Evolutionary conservation across 2,888 invertebrate species (phyloP).

Genomic region (Ganaspis brasiliensis): DNA sequence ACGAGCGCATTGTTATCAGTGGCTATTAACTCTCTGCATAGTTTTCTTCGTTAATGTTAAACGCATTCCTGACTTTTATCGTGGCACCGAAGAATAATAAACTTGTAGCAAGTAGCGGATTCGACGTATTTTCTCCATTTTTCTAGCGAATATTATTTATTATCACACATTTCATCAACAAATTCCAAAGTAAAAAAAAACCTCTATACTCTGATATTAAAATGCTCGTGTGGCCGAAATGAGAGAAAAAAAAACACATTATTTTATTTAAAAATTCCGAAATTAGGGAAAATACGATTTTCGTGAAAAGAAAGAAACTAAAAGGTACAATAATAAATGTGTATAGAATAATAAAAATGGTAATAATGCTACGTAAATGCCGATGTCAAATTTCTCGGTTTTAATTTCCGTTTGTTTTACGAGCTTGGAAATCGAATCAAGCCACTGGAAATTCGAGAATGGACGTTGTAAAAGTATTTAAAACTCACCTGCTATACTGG

Average conservation of each 20-base stretch:
- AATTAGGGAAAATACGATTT: not conserved
- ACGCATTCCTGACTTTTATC: conserved; percentile 69
- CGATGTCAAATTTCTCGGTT: conserved; percentile 24
- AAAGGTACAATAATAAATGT: conserved; percentile 16
- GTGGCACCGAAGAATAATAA: conserved; percentile 56
- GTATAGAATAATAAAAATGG: conserved; percentile 35
- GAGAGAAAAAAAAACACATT: not conserved
- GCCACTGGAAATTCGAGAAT: conserved; percentile 40
- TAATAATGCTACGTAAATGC: conserved; percentile 25
- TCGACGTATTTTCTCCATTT: not conserved
- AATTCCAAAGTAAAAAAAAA: too few relatives aligned
- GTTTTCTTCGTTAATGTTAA: conserved; percentile 72
- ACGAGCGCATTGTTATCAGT: conserved; percentile 60
- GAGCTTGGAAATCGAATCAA: conserved; percentile 53
- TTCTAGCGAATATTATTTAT: too few relatives aligned
- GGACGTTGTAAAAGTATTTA: conserved; percentile 53
- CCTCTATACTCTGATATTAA: too few relatives aligned
- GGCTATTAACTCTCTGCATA: conserved; percentile 68
- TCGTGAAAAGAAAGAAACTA: not conserved
- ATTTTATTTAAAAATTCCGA: not conserved
- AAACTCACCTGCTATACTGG: conserved; percentile 94
- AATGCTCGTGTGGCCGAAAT: not conserved
- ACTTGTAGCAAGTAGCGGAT: conserved; percentile 10
- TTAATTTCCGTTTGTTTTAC: conserved; percentile 48
- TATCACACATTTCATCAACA: too few relatives aligned